Evolutionary conservation across 1,140 invertebrate genomes (phyloP).

Genomic region (Apis florea): DNA sequence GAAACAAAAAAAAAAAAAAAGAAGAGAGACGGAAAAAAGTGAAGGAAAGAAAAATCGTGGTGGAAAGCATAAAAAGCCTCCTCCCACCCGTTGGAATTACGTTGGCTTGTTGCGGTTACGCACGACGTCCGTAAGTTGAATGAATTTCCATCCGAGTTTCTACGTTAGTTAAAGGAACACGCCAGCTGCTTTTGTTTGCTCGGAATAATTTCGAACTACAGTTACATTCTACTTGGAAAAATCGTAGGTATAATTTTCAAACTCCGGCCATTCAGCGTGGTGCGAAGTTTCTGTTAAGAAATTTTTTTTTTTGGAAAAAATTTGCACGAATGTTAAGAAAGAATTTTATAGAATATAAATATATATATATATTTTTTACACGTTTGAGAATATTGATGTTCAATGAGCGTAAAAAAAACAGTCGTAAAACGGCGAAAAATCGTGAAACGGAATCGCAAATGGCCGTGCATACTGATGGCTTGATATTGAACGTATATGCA

Average conservation of each 20-base stretch:
- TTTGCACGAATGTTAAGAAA: too few species aligned
- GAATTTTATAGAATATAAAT: too few species aligned
- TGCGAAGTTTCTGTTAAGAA: too few species aligned
- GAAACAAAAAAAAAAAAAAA: not conserved
- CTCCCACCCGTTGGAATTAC: constrained; percentile 7
- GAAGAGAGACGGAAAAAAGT: not conserved
- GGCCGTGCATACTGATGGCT: too few species aligned
- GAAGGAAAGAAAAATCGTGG: not conserved
- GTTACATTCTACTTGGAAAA: not conserved
- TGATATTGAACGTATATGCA: too few species aligned
- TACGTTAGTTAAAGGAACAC: constrained; percentile 7
- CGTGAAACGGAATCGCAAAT: too few species aligned
- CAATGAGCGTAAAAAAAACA: too few species aligned
- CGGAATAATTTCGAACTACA: not conserved
- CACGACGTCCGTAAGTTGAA: constrained; percentile 18
- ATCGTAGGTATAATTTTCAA: not conserved
- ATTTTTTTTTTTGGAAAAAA: too few species aligned
- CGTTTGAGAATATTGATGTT: too few species aligned
- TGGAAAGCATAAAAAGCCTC: constrained; percentile 13
- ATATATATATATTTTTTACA: too few species aligned
- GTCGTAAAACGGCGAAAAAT: too few species aligned
- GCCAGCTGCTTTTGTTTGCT: not conserved
- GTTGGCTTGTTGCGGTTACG: constrained; percentile 11
- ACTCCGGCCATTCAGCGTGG: too few species aligned
- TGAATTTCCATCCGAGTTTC: constrained; percentile 23